Evolutionary conservation across 2,113 vertebrate species (phyloP), one percentile per base, ranked within the genome.

Genomic region (Pseudopodoces humilis): DNA sequence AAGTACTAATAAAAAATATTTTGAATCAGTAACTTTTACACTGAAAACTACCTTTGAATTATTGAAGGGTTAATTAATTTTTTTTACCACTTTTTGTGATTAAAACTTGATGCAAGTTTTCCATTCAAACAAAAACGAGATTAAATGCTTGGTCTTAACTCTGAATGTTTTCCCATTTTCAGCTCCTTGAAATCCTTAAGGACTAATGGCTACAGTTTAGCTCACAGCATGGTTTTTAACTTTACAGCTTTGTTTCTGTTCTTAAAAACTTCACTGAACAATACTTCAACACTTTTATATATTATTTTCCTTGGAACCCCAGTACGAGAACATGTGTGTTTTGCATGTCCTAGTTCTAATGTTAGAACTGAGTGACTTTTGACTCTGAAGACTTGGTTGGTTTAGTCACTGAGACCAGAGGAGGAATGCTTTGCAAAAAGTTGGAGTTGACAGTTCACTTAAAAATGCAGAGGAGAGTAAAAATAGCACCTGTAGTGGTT

Each of bases 331-430:
- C 35, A 8, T 23, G 20, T 44, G 9, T 62, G 37, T 88, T 86
- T 91, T 95, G 85, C 90, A 93, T 83, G 87, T 88, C 39, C 46
- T 92, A 31, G 23, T 67, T 90, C 55, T 95, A 25, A 37, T 19
- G 70, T 77, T 47, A 83, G 47, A 77, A 30, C 76, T 78, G 60
- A 55, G 52, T 47, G 44, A 37, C 31, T 71, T 76, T 27, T 72
- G 85, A 49, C 52, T 67, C 27, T 64, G 62, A 83, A 92, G 52
- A 72, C 8, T 74, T 65, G 25, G 8, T 53, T 69, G 13, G 53
- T 83, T 31, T 14, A 41, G 37, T 92, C 19, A 22, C 28, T 52
- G n/a, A 88, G 76, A 56, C 22, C 65, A 83, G 62, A 63, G 2
- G 3, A 90, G n/a, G 15, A 71, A 44, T 78, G 23, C 20, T 79